A percentile compares a stretch with the other conserved stretches of the same genome.
Conservation (phyloP, 2,113 vertebrate genomes). For the Hipposideros armiger region DNA sequence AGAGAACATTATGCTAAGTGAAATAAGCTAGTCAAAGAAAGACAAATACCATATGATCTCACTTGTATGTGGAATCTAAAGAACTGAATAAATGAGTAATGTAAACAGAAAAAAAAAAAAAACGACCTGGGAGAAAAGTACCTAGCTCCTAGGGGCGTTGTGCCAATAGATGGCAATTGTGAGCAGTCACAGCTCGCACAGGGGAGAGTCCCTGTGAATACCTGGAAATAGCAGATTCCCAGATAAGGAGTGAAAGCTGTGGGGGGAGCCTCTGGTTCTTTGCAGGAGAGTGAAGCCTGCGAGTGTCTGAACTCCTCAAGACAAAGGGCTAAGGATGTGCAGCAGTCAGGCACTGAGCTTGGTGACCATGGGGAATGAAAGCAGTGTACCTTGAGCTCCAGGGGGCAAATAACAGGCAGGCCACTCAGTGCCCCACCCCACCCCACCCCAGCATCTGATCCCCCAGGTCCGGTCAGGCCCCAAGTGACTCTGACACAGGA, state of each 20-base stretch:
- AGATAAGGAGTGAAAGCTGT: not conserved
- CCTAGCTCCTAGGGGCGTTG: not conserved
- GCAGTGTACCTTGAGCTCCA: not conserved
- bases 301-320: no score
- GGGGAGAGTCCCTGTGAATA: not conserved
- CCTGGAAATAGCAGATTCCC: not conserved
- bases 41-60: no score
- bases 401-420: rapidly evolving
- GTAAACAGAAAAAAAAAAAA: not conserved
- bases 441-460: not conserved
- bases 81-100: no score
- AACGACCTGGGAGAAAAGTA: not conserved
- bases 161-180: not conserved
- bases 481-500: not conserved
- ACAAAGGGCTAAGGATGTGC: not conserved
- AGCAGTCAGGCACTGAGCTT: not conserved
- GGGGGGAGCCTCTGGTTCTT: not conserved
- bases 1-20: no score
- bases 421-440: not conserved
- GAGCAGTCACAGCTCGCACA: not conserved
- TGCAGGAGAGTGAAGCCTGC: not conserved
- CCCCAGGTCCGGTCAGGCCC: not conserved
- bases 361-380: rapidly evolving
- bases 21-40: no score
- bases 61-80: no score